phyloP scores from a whole-genome alignment of 2,888 invertebrate genomes.

The Mechanitis mazaeus region DNA sequence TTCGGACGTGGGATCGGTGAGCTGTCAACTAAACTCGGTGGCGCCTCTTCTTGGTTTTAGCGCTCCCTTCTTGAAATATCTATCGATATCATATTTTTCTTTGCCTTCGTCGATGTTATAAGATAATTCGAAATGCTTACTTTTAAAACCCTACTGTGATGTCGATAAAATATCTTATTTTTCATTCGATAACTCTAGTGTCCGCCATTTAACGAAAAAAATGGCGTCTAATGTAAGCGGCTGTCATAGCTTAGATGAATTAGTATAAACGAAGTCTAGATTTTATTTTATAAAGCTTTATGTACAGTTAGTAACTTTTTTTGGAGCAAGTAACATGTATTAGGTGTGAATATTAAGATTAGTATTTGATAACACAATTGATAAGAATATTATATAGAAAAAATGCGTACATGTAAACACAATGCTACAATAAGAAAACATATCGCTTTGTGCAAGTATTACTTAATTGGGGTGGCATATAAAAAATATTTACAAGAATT shows the following conservation, averaged over 20 bases:
- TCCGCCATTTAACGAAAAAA: slow-evolving; percentile 42
- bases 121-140: slow-evolving; percentile 39
- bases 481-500: slow-evolving; percentile 49
- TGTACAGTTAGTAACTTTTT: slow-evolving; percentile 69
- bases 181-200: slow-evolving; percentile 42
- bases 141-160: slow-evolving; percentile 50
- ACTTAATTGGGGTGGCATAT: slow-evolving; percentile 44
- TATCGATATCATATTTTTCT: slow-evolving; percentile 42
- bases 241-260: slow-evolving; percentile 60
- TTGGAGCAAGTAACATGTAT: slow-evolving; percentile 59
- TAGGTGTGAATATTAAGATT: slow-evolving; percentile 68
- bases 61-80: slow-evolving; percentile 34
- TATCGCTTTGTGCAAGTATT: slow-evolving; percentile 70
- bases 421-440: slow-evolving; percentile 74
- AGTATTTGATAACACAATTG: slow-evolving; percentile 72
- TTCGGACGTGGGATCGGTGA: slow-evolving; percentile 94
- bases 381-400: slow-evolving; percentile 49
- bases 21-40: slow-evolving; percentile 91
- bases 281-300: slow-evolving; percentile 73
- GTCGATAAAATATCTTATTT: slow-evolving; percentile 46
- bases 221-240: slow-evolving; percentile 55
- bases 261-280: slow-evolving; percentile 62
- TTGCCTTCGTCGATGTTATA: slow-evolving; percentile 49
- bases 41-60: slow-evolving; percentile 91
- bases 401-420: slow-evolving; percentile 54